Base-by-base conservation (phyloP, 1,140 invertebrate species). In the Cydia strobilella region DNA sequence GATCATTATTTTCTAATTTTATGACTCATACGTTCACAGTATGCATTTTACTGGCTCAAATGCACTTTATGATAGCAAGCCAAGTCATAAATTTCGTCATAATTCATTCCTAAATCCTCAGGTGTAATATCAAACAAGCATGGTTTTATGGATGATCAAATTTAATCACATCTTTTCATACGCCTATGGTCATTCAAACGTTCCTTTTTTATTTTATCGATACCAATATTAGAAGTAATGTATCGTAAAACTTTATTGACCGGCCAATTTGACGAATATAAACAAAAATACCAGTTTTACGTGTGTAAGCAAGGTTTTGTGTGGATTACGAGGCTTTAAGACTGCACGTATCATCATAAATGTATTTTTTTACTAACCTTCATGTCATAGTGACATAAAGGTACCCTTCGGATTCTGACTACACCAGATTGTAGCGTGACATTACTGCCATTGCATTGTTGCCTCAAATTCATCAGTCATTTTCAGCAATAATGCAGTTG, bases 241-340 rank as follows among this genome's bases (percentile, higher is more conserved):
- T 75, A 82, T 81, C 79, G 73, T 87, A 82, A 84, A 86, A 73
- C 79, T 86, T 87, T 86, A 86, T 80, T 82, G 63, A 27, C 20
- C 76, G 65, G 76, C 66, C 72, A 74, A 78, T 80, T 83, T 77
- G 66, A 81, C 75, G 76, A 79, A 75, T 75, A 78, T 74, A 27
- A 69, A 69, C 65, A 39, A 42, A 65, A 69, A 59, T 20, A 75
- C 69, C 23, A 62, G 20, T 63, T 48, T 73, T 79, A 83, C 83
- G 85, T 85, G 85, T 80, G 79, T 66, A 39, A 59, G 75, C 20
- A 65, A 27, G 74, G 54, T 75, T 76, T 74, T 62, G 42, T 20
- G 45, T 75, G 79, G 82, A 85, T 86, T 84, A 85, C 54, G 59
- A 35, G n/a, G n/a, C 51, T 54, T 18, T 7, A 54, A 54, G 15